Percentiles rank a stretch among this genome's conserved stretches.
These are phyloP conservation scores for Patella pellucida DNA, from an alignment of 2,888 invertebrate genomes.

Conservation along the genomic window DNA sequence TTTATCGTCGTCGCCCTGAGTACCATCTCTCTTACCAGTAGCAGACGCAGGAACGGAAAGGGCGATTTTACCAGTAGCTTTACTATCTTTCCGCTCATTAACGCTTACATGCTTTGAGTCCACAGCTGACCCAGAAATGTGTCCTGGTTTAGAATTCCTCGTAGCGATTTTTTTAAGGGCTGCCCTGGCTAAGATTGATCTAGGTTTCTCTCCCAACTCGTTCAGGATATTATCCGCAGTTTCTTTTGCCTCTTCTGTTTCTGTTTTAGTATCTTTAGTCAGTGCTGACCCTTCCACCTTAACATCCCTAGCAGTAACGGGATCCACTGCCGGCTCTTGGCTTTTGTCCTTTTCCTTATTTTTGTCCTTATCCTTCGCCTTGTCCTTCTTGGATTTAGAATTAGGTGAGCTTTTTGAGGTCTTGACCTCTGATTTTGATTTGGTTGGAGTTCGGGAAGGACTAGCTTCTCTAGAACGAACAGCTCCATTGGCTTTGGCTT, in stretches of 20 bases:
- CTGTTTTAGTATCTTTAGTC: conserved; percentile 6
- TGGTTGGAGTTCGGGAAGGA: background rate
- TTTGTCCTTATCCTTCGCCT: conserved; percentile 6
- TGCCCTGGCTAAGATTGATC: conserved; percentile 18
- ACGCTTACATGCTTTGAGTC: conserved; percentile 16
- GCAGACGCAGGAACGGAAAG: conserved; percentile 31
- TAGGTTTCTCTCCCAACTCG: conserved; percentile 16
- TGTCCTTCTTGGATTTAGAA: conserved; percentile 2
- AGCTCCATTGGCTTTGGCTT: background rate
- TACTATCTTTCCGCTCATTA: conserved; percentile 17
- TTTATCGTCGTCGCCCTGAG: conserved; percentile 27
- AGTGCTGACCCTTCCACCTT: background rate
- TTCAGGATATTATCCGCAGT: background rate
- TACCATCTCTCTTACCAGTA: conserved; percentile 8
- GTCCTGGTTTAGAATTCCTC: conserved; percentile 7
- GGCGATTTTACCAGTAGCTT: conserved; percentile 34
- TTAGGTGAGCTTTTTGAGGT: background rate
- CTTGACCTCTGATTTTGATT: background rate
- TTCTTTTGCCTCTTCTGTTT: conserved; percentile 3
- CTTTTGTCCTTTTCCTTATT: conserved; percentile 5
- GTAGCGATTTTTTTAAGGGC: conserved; percentile 19
- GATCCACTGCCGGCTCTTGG: conserved; percentile 3
- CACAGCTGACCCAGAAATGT: background rate
- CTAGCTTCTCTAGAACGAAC: background rate
- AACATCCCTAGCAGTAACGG: conserved; percentile 2